These are phyloP conservation scores for Argyresthia albistria DNA, from an alignment of 2,888 invertebrate species.

Conservation along the genomic window DNA sequence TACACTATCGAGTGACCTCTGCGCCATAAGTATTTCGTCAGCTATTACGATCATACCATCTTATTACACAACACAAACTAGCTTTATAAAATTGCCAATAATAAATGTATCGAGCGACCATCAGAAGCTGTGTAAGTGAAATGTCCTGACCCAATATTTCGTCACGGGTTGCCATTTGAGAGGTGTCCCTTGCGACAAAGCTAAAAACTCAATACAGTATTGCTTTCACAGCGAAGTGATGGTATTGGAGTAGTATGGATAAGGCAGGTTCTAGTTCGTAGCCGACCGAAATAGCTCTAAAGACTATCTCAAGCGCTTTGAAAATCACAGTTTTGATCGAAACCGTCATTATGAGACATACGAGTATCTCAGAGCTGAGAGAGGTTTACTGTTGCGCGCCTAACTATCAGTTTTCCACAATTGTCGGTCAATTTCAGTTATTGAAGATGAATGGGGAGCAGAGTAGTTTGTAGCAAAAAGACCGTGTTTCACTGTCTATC, in stretches of 20 bases:
- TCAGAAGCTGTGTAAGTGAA: conserved; percentile 28
- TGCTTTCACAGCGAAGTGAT: conserved; percentile 67
- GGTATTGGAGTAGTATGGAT: conserved; percentile 25
- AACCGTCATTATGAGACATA: too few relatives aligned
- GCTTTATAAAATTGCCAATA: neutral
- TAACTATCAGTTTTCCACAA: too few relatives aligned
- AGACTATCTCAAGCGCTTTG: too few relatives aligned
- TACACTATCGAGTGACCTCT: neutral
- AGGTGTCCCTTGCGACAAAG: conserved; percentile 39
- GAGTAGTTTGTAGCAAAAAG: too few relatives aligned
- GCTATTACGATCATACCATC: neutral
- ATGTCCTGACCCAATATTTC: conserved; percentile 49
- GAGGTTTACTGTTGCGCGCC: too few relatives aligned
- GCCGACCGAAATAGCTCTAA: too few relatives aligned
- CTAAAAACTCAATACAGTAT: conserved; percentile 71
- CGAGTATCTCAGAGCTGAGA: too few relatives aligned
- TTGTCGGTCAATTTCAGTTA: too few relatives aligned
- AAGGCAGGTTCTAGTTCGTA: too few relatives aligned
- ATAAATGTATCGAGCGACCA: neutral
- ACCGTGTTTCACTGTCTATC: too few relatives aligned
- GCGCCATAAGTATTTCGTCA: neutral
- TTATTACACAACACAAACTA: neutral
- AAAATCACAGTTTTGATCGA: too few relatives aligned
- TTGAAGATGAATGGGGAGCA: too few relatives aligned
- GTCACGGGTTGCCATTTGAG: conserved; percentile 30